These are phyloP conservation scores for Phrynosoma platyrhinos DNA, from an alignment of 2,113 vertebrate genomes.

Conservation along the genomic window DNA sequence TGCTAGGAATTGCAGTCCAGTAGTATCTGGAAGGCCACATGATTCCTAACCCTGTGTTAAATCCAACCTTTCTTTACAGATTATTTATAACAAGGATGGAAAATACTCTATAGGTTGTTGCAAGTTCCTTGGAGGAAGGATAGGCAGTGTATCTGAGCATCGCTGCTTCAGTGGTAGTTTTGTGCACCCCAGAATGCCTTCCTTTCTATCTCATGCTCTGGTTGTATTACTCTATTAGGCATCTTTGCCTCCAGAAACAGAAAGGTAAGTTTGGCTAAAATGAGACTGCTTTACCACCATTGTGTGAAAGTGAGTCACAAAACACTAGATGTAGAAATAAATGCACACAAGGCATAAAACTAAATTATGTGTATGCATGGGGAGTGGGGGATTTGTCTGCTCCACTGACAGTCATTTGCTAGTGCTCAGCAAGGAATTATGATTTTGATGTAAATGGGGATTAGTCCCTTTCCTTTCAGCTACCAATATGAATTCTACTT, in stretches of 20 bases:
- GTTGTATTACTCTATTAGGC: too few species aligned
- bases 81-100: neutral
- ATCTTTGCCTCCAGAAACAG: neutral
- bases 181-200: too few species aligned
- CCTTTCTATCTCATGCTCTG: too few species aligned
- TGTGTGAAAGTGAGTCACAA: neutral
- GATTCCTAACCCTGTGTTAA: too few species aligned
- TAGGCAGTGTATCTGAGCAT: neutral
- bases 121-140: neutral
- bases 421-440: neutral
- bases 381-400: neutral
- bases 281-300: neutral
- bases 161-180: neutral
- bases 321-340: neutral
- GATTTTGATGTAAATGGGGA: conserved; percentile 39
- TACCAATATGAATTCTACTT: conserved; percentile 23
- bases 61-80: neutral
- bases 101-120: too few species aligned
- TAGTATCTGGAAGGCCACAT: too few species aligned
- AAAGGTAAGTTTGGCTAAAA: neutral
- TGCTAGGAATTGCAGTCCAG: too few species aligned
- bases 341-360: too few species aligned
- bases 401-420: neutral
- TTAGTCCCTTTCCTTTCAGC: neutral
- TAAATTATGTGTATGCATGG: too few species aligned